phyloP scores from a whole-genome alignment of 2,888 invertebrate species.

The Corbicula japonica region DNA sequence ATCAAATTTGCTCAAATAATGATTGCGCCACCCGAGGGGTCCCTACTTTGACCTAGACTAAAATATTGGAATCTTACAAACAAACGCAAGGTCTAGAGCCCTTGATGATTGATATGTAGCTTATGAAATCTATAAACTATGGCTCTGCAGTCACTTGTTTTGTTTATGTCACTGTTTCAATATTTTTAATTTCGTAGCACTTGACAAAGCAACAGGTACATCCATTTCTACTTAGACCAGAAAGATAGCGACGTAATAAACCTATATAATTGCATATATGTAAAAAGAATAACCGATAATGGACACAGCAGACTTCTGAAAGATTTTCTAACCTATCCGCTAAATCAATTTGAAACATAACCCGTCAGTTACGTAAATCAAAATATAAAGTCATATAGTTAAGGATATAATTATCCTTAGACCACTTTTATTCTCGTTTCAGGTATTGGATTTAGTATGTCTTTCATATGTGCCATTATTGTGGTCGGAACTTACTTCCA shows the following conservation, averaged over 20 bases:
- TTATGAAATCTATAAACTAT: no score
- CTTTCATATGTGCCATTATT: constrained; percentile 98
- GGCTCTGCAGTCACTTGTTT: no score
- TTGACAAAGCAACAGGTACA: no score
- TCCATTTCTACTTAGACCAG: no score
- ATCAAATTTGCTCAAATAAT: no score
- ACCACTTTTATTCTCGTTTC: constrained; percentile 66
- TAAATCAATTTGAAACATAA: background rate
- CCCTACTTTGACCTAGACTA: no score
- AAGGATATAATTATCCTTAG: background rate
- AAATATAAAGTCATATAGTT: background rate
- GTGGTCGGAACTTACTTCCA: constrained; percentile 99
- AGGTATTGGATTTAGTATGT: constrained; percentile 98
- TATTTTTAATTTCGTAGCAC: no score
- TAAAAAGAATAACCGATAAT: background rate
- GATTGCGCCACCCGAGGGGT: no score
- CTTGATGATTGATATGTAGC: no score
- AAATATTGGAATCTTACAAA: no score
- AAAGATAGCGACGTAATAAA: background rate
- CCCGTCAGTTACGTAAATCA: background rate
- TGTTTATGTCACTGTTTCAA: no score
- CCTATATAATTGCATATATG: background rate
- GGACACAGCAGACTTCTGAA: background rate
- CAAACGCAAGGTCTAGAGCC: no score
- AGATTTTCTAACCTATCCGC: background rate